Percentiles rank a stretch among this genome's conserved stretches.
Conservation (phyloP, 1,140 invertebrate genomes). For the Contarinia nasturtii region DNA sequence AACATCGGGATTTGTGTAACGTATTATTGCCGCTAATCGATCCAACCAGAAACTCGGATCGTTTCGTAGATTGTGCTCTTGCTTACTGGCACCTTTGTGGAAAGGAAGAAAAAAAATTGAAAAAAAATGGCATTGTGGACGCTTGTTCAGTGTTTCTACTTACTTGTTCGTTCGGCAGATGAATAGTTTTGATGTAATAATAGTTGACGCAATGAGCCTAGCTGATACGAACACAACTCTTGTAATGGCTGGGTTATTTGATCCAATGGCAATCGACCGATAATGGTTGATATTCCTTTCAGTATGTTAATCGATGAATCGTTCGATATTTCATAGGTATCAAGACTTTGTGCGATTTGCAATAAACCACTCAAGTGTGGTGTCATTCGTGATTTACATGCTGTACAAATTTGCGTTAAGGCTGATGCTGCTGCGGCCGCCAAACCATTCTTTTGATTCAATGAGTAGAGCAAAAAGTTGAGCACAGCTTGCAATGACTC, state of each 20-base stretch:
- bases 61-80: conserved; percentile 27
- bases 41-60: conserved; percentile 91
- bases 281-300: conserved; percentile 52
- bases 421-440: conserved; percentile 59
- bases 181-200: no score
- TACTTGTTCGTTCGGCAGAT: conserved; percentile 25
- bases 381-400: conserved; percentile 62
- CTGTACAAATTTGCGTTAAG: conserved; percentile 41
- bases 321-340: conserved; percentile 59
- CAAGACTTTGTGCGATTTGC: conserved; percentile 57
- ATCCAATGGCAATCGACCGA: conserved; percentile 38
- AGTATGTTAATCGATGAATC: conserved; percentile 65
- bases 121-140: neutral
- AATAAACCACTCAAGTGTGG: conserved; percentile 64
- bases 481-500: conserved; percentile 60
- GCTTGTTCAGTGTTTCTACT: conserved; percentile 8
- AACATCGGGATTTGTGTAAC: conserved; percentile 46
- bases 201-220: conserved; percentile 41
- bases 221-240: conserved; percentile 58
- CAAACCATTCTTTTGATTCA: conserved; percentile 50
- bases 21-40: conserved; percentile 75
- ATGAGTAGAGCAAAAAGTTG: conserved; percentile 53
- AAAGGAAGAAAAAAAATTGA: no score
- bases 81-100: conserved; percentile 13
- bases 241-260: conserved; percentile 48